Base-by-base conservation (phyloP, 2,888 invertebrate species). In the Heteromyza rotundicornis region DNA sequence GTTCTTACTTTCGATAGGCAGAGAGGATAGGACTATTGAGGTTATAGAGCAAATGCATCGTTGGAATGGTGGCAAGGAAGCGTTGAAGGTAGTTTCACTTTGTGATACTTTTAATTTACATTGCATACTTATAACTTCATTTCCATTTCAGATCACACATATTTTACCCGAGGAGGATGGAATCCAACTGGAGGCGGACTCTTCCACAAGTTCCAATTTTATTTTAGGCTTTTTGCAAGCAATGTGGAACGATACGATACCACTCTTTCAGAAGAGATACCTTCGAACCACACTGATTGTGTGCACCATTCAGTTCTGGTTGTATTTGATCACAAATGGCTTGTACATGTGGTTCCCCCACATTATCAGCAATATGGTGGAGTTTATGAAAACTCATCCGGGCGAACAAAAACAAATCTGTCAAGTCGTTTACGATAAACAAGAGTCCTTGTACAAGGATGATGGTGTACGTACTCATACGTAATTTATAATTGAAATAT, bases 341-440 rank as follows among this genome's bases (percentile, higher is more conserved):
- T 65, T 82, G 62, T 77, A 80, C 59, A 77, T 82, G 73, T 82
- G 80, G 78, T 78, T 81, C 53, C 80, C 81, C 0, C 78, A 80
- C 32, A 79, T 81, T 16, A 70, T 80, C 35, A 80, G 80, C 63
- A 75, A 75, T 24, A 71, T 79, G 64, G 75, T 74, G 0, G 70
- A 75, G 23, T 81, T 70, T 58, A 72, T 73, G 63, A 63, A 68
- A 2, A 58, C 65, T 10, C 69, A 77, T 64, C 76, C 78, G 1
- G 71, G 68, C 16, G 62, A 70, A 17, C 58, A 67, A 10, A 69
- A 66, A 14, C 64, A 69, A 17, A 70, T 80, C 8, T 82, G 82
- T 62, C 64, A 77, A 32, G 73, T 77, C 27, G 67, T 79, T n/a
- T 68, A 75, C 54, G 62, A 65, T 1, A 75, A 73, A 55, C 66